Conservation (phyloP, 2,113 vertebrate genomes). For the Nothocercus nigrocapillus region DNA sequence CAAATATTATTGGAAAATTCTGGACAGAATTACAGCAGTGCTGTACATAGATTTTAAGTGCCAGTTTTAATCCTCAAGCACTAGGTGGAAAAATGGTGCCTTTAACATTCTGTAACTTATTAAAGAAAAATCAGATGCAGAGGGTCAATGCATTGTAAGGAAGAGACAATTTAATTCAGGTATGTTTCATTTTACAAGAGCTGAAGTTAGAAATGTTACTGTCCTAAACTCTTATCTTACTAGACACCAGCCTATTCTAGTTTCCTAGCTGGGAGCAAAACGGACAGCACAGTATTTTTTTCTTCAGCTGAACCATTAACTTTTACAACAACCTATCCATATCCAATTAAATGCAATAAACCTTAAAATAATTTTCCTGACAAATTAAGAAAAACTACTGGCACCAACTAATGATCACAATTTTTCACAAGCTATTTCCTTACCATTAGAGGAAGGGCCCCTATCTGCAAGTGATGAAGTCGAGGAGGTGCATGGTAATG, state of each 20-base stretch:
- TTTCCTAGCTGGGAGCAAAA: background rate
- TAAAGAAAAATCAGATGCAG: conserved; percentile 76
- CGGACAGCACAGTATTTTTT: background rate
- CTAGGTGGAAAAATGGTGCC: background rate
- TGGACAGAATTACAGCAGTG: background rate
- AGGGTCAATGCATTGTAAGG: conserved; percentile 73
- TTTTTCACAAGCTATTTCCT: conserved; percentile 43
- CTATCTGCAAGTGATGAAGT: conserved; percentile 95
- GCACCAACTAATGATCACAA: background rate
- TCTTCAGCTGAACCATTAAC: background rate
- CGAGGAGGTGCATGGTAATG: conserved; percentile 96
- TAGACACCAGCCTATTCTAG: background rate
- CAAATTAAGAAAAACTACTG: background rate
- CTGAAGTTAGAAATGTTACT: conserved; percentile 31
- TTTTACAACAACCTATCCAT: background rate
- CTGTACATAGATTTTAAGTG: background rate
- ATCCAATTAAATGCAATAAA: background rate
- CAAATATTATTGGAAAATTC: background rate
- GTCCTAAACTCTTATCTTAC: background rate
- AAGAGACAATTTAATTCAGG: conserved; percentile 44
- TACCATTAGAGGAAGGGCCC: conserved; percentile 93
- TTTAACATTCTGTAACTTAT: background rate
- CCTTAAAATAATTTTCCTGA: background rate
- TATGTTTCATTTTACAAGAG: conserved; percentile 6
- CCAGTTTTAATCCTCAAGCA: background rate